Conservation (phyloP, 2,797 vertebrate genomes). For the Dipus sagitta region DNA sequence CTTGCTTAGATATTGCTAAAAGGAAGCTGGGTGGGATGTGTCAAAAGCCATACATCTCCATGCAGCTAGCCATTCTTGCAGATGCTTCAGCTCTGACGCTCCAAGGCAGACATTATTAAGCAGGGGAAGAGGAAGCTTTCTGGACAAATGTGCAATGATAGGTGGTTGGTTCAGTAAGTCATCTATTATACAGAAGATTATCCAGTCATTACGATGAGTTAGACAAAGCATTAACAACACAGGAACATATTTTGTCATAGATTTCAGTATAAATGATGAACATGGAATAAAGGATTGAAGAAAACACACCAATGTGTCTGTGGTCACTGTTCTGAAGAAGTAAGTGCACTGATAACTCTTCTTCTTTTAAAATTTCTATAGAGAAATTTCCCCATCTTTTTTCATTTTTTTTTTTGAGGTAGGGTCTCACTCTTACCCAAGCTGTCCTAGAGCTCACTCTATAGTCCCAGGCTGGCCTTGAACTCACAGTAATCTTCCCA, state of each 20-base stretch:
- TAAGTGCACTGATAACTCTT: background rate
- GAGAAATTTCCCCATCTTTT: background rate
- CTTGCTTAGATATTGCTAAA: background rate
- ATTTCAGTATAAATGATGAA: slow-evolving; percentile 64
- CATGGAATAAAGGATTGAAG: background rate
- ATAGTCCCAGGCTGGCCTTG: too few species aligned
- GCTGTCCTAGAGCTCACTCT: too few species aligned
- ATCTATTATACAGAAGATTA: slow-evolving; percentile 49
- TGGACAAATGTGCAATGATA: background rate
- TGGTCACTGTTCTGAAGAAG: background rate
- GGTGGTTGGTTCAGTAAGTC: slow-evolving; percentile 36
- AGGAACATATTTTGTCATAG: slow-evolving; percentile 19
- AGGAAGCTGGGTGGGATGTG: background rate
- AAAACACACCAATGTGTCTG: background rate
- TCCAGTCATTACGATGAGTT: slow-evolving; percentile 51
- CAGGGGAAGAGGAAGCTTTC: background rate
- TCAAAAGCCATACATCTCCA: background rate
- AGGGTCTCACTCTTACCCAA: too few species aligned
- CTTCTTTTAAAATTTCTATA: background rate
- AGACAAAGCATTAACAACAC: slow-evolving; percentile 32
- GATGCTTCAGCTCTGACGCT: slow-evolving; percentile 22
- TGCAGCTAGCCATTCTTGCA: slow-evolving; percentile 29
- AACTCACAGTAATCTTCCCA: too few species aligned
- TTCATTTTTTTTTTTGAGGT: too few species aligned
- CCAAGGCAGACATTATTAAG: background rate